phyloP scores from a whole-genome alignment of 37 sponge, comb jelly and placozoan genomes.

The Haliclona indistincta region DNA sequence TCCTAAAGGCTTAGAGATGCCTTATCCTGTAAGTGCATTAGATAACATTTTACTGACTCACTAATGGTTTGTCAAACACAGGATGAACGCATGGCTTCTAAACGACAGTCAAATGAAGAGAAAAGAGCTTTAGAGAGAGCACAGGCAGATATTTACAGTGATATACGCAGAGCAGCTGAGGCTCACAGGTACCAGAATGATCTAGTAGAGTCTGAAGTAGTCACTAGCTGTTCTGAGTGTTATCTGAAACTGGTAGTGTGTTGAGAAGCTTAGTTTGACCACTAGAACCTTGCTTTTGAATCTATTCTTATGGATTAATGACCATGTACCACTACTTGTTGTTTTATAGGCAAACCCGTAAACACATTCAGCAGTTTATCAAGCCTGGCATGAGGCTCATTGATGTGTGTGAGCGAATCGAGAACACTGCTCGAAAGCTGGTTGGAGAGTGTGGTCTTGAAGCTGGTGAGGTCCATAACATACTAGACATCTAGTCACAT shows the following conservation, averaged over 20 bases:
- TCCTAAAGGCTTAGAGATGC: conserved; percentile 75
- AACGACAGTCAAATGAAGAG: conserved; percentile 84
- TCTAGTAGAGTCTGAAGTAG: too few species aligned
- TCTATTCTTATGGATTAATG: neutral
- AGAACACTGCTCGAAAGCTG: conserved; percentile 78
- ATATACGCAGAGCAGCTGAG: conserved; percentile 91
- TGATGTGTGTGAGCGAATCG: conserved; percentile 91
- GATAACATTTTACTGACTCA: neutral
- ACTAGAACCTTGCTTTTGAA: too few species aligned
- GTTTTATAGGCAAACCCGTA: conserved; percentile 53
- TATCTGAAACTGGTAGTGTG: too few species aligned
- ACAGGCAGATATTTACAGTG: conserved; percentile 64
- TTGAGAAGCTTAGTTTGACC: too few species aligned
- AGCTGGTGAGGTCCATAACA: conserved; percentile 45
- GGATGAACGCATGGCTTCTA: conserved; percentile 58
- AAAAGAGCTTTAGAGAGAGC: conserved; percentile 85
- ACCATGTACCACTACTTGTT: neutral
- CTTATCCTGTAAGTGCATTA: conserved; percentile 58
- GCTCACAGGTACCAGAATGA: conserved; percentile 92
- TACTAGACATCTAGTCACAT: neutral
- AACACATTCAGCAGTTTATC: conserved; percentile 87
- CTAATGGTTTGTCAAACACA: conserved; percentile 17
- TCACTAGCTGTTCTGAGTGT: too few species aligned
- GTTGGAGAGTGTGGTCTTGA: conserved; percentile 86
- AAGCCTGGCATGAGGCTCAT: conserved; percentile 94